Percentiles rank a stretch among this genome's conserved stretches.
Conservation (phyloP, 2,113 vertebrate species). For the Garra rufa region DNA sequence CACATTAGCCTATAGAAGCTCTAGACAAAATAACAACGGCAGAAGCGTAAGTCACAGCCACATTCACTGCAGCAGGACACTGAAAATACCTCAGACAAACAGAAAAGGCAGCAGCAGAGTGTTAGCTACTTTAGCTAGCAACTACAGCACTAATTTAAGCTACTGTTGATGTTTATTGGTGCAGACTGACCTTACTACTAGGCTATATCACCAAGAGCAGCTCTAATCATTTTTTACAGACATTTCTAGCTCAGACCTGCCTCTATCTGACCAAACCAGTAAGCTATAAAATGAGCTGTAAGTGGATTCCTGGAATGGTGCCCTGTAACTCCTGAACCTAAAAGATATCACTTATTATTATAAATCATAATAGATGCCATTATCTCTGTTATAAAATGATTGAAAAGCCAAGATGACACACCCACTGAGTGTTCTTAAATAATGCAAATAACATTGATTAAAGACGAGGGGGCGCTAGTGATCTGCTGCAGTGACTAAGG, state of each 20-base stretch:
- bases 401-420: constrained; percentile 2
- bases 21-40: constrained; percentile 62
- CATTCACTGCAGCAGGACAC: constrained; percentile 66
- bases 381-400: background rate
- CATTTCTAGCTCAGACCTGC: constrained; percentile 6
- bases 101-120: constrained; percentile 28
- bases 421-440: background rate
- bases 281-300: background rate
- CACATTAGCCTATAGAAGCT: constrained; percentile 51
- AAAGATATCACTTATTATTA: background rate
- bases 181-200: background rate
- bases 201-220: background rate
- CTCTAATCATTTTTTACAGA: background rate
- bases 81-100: background rate
- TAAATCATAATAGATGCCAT: background rate
- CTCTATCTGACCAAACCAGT: background rate
- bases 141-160: background rate
- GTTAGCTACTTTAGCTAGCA: background rate
- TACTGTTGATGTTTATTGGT: background rate
- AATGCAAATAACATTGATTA: background rate
- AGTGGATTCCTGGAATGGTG: constrained; percentile 14
- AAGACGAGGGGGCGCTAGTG: background rate
- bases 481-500: background rate
- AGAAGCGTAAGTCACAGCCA: constrained; percentile 64
- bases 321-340: constrained; percentile 17